Conservation (phyloP, 1,140 invertebrate species). For the Pissodes strobi region DNA sequence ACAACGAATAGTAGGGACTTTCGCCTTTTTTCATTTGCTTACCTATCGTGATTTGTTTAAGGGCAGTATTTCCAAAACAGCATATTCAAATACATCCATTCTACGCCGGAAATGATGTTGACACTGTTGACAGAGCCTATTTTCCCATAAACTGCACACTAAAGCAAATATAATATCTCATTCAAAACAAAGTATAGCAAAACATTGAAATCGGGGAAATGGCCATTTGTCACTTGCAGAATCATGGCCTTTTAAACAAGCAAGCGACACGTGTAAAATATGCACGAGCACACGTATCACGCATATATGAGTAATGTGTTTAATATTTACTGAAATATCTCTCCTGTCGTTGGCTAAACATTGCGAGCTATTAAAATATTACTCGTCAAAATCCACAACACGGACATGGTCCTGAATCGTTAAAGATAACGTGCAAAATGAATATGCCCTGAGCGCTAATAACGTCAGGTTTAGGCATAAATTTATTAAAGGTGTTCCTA, state of each 20-base stretch:
- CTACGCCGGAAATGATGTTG: too few relatives aligned
- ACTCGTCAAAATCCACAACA: constrained; percentile 39
- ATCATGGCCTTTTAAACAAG: constrained; percentile 52
- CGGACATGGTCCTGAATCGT: constrained; percentile 27
- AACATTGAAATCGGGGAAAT: constrained; percentile 24
- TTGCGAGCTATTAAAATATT: constrained; percentile 42
- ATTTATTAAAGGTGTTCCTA: constrained; percentile 22
- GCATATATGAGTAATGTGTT: constrained; percentile 42
- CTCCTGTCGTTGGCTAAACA: constrained; percentile 26
- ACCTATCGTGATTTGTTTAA: too few relatives aligned
- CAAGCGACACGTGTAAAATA: constrained; percentile 53
- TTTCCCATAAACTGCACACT: too few relatives aligned
- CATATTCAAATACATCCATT: too few relatives aligned
- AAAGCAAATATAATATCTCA: background rate
- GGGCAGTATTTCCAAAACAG: too few relatives aligned
- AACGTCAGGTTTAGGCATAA: constrained; percentile 10
- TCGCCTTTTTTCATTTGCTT: too few relatives aligned
- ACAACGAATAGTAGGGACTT: too few relatives aligned
- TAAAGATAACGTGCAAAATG: constrained; percentile 31
- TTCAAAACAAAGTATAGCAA: constrained; percentile 31
- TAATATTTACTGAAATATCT: constrained; percentile 46
- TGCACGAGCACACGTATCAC: constrained; percentile 49
- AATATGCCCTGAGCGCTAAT: constrained; percentile 23
- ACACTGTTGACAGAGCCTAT: too few relatives aligned
- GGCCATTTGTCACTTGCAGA: constrained; percentile 44